phyloP scores from a whole-genome alignment of 2,797 vertebrate genomes.

The Scyliorhinus canicula region DNA sequence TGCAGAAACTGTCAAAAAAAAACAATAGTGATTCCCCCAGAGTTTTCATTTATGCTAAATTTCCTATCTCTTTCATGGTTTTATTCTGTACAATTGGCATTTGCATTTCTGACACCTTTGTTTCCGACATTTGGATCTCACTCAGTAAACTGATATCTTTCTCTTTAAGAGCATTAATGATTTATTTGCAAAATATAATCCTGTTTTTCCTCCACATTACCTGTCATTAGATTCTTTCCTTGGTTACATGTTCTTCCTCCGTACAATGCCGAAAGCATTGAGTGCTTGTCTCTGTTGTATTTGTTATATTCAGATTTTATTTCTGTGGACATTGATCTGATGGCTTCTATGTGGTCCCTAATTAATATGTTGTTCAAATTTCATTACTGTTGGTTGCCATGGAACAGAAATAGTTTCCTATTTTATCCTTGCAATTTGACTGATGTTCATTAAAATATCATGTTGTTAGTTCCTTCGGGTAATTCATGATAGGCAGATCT shows the following conservation, averaged over 20 bases:
- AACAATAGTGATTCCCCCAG: background rate
- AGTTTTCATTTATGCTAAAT: background rate
- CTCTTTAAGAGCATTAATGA: background rate
- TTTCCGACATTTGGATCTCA: background rate
- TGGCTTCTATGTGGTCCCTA: background rate
- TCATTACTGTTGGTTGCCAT: background rate
- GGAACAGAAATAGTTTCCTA: background rate
- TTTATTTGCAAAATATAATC: background rate
- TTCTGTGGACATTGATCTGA: background rate
- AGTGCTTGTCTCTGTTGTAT: background rate
- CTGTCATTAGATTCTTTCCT: background rate
- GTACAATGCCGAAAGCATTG: background rate
- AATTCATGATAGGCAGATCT: background rate
- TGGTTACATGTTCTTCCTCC: background rate
- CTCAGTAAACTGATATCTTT: background rate
- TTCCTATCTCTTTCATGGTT: background rate
- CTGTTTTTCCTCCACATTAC: background rate
- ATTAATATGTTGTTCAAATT: slow-evolving; percentile 6
- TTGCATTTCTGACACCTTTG: background rate
- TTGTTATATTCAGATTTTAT: slow-evolving; percentile 8
- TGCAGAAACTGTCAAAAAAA: background rate
- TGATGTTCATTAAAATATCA: background rate
- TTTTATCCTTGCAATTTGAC: background rate
- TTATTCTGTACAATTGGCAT: background rate
- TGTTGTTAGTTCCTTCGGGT: background rate